Evolutionary conservation across 35 echinoderm and acorn worm genomes (phyloP), one percentile per base, ranked within the genome.

Genomic region (Lytechinus pictus): DNA sequence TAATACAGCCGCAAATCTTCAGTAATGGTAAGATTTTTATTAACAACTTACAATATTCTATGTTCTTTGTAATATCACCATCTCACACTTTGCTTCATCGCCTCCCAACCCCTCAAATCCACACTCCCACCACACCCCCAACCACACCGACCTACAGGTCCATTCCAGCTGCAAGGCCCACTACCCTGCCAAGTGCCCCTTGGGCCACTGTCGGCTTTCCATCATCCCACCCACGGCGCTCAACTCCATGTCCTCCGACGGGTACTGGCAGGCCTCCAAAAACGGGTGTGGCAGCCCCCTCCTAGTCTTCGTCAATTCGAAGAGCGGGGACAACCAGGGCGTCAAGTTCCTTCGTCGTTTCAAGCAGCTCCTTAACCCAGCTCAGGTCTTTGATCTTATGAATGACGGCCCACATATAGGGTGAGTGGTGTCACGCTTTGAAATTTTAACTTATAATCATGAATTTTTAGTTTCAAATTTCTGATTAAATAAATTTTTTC

Each of bases 351-450:
- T 99, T 16, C 95, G 98, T 5, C 97, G 98, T 24, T 99, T 99
- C 86, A 97, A 97, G 91, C 98, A 99, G 94, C 95, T 99, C 27
- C 89, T 99, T 29, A 99, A 98, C 92, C 98, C 98, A 52, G 97
- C 96, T 86, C 98, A 99, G 95, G 98, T 99, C 66, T 99, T 99
- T 95, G 98, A 99, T 94, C 96, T 99, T 19, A 99, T 98, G 96
- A 99, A 99, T 66, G 96, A 97, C 21, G 98, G 98, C 9, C 98
- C 98, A 1, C 89, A 96, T 92, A 96, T 99, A 94, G 98, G 98
- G 98, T 99, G 93, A 95, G 97, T 7, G 5, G 21, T 6, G 21
- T 79, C 8, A 6, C 4, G 21, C 4, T 79, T 27, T 79, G 19
- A 16, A 58, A 58, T 58, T 58, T 6, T 8, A 58, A 58, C 9